Conservation (phyloP, 2,113 vertebrate genomes). For the Atrichornis clamosus region DNA sequence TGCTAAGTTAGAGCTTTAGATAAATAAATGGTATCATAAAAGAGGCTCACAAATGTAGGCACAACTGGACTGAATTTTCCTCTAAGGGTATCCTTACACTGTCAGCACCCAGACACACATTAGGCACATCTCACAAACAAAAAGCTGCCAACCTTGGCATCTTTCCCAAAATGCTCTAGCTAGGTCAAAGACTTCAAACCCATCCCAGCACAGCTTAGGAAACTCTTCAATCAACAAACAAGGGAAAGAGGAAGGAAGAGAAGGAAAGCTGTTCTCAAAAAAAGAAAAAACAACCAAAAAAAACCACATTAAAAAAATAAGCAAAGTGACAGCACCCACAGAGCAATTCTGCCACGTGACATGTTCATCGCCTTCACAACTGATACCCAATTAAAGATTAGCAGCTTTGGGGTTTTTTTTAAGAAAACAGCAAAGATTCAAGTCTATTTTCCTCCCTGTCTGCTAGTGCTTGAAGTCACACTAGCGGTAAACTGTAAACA, state of each 20-base stretch:
- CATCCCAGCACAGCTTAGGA: background rate
- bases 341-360: background rate
- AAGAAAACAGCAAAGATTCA: background rate
- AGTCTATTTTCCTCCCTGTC: background rate
- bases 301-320: background rate
- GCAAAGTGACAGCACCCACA: background rate
- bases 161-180: background rate
- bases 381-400: fast-evolving
- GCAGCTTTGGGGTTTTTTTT: background rate
- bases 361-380: fast-evolving
- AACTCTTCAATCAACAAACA: background rate
- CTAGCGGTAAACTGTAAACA: background rate
- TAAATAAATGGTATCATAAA: background rate
- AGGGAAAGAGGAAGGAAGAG: slow-evolving; percentile 11
- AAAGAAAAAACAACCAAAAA: background rate
- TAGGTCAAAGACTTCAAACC: background rate
- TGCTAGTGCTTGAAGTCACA: background rate
- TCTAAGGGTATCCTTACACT: background rate
- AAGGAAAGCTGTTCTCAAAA: background rate
- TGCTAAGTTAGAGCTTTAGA: background rate
- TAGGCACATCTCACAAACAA: background rate
- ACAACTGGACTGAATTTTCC: background rate
- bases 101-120: background rate
- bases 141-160: background rate
- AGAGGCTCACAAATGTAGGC: background rate